Base-by-base conservation (phyloP, 1,140 invertebrate species). In the Andricus grossulariae region DNA sequence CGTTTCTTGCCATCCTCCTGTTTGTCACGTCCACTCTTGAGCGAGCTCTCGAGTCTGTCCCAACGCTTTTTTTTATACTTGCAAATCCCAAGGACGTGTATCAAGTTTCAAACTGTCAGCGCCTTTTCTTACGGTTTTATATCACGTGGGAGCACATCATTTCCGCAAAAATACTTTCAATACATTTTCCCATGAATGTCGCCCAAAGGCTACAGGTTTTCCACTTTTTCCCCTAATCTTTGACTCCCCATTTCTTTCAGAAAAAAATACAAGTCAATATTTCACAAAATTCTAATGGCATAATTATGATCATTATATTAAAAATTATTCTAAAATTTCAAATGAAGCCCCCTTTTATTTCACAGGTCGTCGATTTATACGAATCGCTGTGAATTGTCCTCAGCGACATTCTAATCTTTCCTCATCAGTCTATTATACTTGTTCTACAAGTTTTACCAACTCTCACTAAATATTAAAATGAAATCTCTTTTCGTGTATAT, bases 31-130 rank as follows among this genome's bases (percentile, higher is more conserved):
- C 25, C 25, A 11, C 12, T 32, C 25, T 45, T 66, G 32, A n/a
- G 15, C n/a, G 15, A 66, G 39, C 39, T 66, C 13, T 16, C 15
- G 60, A n/a, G 32, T 66, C 18, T 55, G 18, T 55, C 21, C 21
- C 11, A 21, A 4, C 16, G 50, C 50, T 81, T 78, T 78, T 76
- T 55, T 39, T 66, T 66, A 66, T 74, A 78, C 77, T 81, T 78
- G 76, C 76, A 76, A 78, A 78, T 78, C 66, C 74, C 80, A 81
- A 81, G 77, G 76, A 50, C 60, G 16, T 7, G 16, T 66, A 39
- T 66, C 60, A 66, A 45, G 16, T 45, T 66, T 66, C 60, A 16
- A 66, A 66, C 60, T 66, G 60, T 66, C 60, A 66, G 60, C 60
- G 32, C 60, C 32, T 66, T 66, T 66, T 16, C 32, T 39, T 66